Percentiles rank a stretch among this genome's conserved stretches.
These are phyloP conservation scores for Drosophila seguyi DNA, from an alignment of 1,140 invertebrate species.

Conservation along the genomic window DNA sequence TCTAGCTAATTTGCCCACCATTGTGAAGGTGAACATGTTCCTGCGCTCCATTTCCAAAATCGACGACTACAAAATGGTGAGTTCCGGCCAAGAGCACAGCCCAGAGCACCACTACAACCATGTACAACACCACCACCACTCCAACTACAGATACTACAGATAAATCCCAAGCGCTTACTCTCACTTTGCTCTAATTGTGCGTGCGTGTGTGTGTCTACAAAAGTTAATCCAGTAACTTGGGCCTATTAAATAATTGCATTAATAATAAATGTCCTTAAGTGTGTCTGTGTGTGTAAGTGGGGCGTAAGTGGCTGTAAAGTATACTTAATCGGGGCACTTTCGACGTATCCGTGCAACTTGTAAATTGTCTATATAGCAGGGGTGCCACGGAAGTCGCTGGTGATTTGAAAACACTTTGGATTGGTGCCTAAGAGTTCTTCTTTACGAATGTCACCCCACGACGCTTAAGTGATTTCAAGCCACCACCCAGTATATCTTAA, in stretches of 20 bases:
- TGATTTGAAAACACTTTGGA: not conserved
- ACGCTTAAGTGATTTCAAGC: not conserved
- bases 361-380: slow-evolving; percentile 25
- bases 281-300: slow-evolving; percentile 23
- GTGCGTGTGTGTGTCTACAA: slow-evolving; percentile 47
- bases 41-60: slow-evolving; percentile 99
- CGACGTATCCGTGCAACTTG: slow-evolving; percentile 14
- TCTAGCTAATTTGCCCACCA: slow-evolving; percentile 90
- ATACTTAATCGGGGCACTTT: slow-evolving; percentile 13
- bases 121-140: slow-evolving; percentile 25
- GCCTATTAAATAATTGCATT: slow-evolving; percentile 51
- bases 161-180: slow-evolving; percentile 60
- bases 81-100: slow-evolving; percentile 85
- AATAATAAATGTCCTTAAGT: slow-evolving; percentile 45
- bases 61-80: slow-evolving; percentile 99
- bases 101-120: slow-evolving; percentile 29
- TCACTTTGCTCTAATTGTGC: slow-evolving; percentile 66
- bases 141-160: slow-evolving; percentile 35
- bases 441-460: too few relatives aligned
- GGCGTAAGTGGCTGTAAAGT: slow-evolving; percentile 30
- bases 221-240: slow-evolving; percentile 42
- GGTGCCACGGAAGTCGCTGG: not conserved
- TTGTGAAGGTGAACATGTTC: slow-evolving; percentile 96
- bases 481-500: slow-evolving; percentile 20
- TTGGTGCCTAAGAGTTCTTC: not conserved